Conservation (phyloP, 2,888 invertebrate species). For the Agelastica alni region DNA sequence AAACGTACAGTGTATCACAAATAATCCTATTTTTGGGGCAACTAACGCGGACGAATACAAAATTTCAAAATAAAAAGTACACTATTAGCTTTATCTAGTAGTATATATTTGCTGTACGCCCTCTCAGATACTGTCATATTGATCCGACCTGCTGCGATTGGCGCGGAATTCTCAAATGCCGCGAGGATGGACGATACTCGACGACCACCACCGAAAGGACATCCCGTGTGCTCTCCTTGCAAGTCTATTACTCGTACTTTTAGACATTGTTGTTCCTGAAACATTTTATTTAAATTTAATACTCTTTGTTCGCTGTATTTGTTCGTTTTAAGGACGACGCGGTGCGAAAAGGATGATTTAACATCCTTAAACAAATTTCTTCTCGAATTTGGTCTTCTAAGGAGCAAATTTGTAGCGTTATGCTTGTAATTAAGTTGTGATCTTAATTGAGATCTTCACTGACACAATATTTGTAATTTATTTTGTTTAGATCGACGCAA, state of each 20-base stretch:
- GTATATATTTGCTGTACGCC: slow-evolving; percentile 37
- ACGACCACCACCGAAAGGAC: slow-evolving; percentile 22
- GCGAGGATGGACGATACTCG: slow-evolving; percentile 33
- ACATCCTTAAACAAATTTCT: no score
- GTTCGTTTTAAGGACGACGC: no score
- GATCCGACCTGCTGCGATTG: slow-evolving; percentile 52
- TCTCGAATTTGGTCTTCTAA: no score
- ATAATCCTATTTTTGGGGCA: slow-evolving; percentile 3
- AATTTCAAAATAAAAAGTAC: slow-evolving; percentile 12
- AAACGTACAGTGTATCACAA: background rate
- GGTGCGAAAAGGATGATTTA: no score
- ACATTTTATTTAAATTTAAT: no score
- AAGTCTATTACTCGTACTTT: background rate
- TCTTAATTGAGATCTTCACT: no score
- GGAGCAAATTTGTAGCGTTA: no score
- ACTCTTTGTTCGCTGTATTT: no score
- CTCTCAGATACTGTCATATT: slow-evolving; percentile 50
- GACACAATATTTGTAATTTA: no score
- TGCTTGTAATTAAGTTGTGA: no score
- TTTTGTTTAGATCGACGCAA: no score
- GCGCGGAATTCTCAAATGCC: slow-evolving; percentile 51
- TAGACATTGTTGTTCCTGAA: no score
- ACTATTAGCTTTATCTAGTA: slow-evolving; percentile 32
- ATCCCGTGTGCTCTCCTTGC: slow-evolving; percentile 6
- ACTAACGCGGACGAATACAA: slow-evolving; percentile 9